Evolutionary conservation across 2,113 vertebrate genomes (phyloP).

Genomic region (Chelonoidis abingdonii): DNA sequence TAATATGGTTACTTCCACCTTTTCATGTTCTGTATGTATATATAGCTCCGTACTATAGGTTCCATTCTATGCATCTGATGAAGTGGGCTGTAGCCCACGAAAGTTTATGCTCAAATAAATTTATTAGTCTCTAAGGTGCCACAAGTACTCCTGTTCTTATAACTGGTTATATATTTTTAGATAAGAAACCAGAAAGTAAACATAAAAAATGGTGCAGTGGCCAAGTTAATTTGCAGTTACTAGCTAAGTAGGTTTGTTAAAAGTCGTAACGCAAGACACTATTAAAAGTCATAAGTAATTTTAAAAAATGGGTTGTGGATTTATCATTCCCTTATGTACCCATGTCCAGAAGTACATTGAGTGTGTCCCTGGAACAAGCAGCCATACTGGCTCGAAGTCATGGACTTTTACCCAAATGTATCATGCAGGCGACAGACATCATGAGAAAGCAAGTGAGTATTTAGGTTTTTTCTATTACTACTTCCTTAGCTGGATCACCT

Average conservation of each 20-base stretch:
- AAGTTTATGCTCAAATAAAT: too few relatives aligned
- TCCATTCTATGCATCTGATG: too few relatives aligned
- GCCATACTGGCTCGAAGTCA: constrained; percentile 93
- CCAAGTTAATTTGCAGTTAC: neutral
- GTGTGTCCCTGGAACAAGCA: constrained; percentile 94
- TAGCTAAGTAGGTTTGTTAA: neutral
- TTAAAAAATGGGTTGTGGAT: neutral
- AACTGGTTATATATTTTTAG: neutral
- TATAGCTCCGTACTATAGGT: too few relatives aligned
- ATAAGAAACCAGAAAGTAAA: neutral
- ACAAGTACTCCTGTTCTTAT: too few relatives aligned
- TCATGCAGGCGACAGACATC: constrained; percentile 98
- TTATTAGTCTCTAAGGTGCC: too few relatives aligned
- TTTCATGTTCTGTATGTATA: too few relatives aligned
- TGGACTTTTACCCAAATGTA: constrained; percentile 91
- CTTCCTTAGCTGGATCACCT: neutral
- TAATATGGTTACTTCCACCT: too few relatives aligned
- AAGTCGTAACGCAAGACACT: neutral
- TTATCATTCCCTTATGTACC: neutral
- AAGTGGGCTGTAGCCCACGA: too few relatives aligned
- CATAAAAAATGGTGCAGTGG: neutral
- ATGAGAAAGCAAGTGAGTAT: constrained; percentile 95
- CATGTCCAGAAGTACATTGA: constrained; percentile 87
- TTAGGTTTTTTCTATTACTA: neutral
- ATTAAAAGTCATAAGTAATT: neutral